phyloP scores from a whole-genome alignment of 1,140 invertebrate genomes.

The Hylyphantes graminicola region DNA sequence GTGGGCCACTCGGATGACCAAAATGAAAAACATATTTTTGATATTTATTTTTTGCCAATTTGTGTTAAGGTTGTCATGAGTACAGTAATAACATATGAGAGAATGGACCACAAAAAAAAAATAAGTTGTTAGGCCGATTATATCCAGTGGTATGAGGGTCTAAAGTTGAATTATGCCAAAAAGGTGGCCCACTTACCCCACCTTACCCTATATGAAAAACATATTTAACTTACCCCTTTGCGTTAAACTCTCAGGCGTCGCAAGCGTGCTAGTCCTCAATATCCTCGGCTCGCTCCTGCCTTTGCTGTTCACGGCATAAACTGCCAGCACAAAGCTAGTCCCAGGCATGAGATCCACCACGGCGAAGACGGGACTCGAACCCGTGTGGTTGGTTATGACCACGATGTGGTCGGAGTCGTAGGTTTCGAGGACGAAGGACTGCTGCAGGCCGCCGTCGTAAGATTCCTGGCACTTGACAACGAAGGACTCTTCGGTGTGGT shows the following conservation, averaged over 20 bases:
- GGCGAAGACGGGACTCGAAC: slow-evolving; percentile 46
- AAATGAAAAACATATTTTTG: no score
- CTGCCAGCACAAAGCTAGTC: slow-evolving; percentile 68
- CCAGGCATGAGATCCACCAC: slow-evolving; percentile 51
- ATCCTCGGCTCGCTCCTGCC: slow-evolving; percentile 74
- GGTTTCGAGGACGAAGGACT: slow-evolving; percentile 83
- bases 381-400: slow-evolving; percentile 50
- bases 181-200: no score
- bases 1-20: no score
- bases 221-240: slow-evolving; percentile 54
- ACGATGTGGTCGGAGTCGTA: slow-evolving; percentile 71
- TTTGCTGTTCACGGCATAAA: slow-evolving; percentile 79
- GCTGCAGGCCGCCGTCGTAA: slow-evolving; percentile 84
- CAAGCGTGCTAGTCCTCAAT: slow-evolving; percentile 54
- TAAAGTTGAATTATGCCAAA: no score
- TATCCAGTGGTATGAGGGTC: no score
- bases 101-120: no score
- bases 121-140: no score
- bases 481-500: slow-evolving; percentile 84
- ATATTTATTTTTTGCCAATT: no score
- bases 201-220: not conserved
- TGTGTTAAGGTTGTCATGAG: no score
- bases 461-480: slow-evolving; percentile 82
- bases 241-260: slow-evolving; percentile 59
- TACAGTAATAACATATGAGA: no score